These are phyloP conservation scores for Periplaneta americana DNA, from an alignment of 1,140 invertebrate genomes.

Conservation along the genomic window DNA sequence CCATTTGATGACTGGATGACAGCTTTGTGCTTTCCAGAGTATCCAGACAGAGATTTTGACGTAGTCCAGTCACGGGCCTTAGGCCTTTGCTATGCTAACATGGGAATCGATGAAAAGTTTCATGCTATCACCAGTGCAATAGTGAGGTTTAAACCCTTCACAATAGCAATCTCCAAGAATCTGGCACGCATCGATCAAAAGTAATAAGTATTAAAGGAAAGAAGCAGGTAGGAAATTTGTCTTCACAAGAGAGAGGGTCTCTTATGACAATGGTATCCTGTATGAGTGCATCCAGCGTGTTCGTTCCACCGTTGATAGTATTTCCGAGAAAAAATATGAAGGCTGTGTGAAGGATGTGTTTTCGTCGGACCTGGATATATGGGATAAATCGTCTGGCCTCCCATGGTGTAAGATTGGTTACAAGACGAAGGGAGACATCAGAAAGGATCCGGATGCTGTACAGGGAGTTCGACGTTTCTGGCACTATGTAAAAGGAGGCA, in stretches of 20 bases:
- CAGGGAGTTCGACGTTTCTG: slow-evolving; percentile 1
- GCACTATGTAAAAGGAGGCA: slow-evolving; percentile 7
- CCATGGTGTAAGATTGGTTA: slow-evolving; percentile 14
- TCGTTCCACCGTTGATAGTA: no score
- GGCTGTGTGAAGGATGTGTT: slow-evolving; percentile 17
- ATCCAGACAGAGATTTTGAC: not conserved
- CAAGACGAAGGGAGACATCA: slow-evolving; percentile 10
- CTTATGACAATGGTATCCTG: no score
- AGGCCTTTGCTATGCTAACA: not conserved
- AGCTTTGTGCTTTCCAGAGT: not conserved
- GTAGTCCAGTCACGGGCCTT: not conserved
- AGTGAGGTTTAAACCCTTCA: not conserved
- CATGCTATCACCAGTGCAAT: not conserved
- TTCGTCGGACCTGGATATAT: not conserved
- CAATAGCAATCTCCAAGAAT: no score
- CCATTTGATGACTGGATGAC: not conserved
- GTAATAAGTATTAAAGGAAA: no score
- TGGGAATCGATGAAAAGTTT: not conserved
- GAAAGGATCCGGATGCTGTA: slow-evolving; percentile 10
- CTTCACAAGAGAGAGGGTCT: no score
- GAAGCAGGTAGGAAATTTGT: no score
- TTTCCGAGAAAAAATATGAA: no score
- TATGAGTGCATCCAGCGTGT: no score
- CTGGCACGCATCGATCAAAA: no score
- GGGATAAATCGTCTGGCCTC: slow-evolving; percentile 8